Evolutionary conservation across 2,888 invertebrate species (phyloP), one percentile per base, ranked within the genome.

Genomic region (Coremacera marginata): DNA sequence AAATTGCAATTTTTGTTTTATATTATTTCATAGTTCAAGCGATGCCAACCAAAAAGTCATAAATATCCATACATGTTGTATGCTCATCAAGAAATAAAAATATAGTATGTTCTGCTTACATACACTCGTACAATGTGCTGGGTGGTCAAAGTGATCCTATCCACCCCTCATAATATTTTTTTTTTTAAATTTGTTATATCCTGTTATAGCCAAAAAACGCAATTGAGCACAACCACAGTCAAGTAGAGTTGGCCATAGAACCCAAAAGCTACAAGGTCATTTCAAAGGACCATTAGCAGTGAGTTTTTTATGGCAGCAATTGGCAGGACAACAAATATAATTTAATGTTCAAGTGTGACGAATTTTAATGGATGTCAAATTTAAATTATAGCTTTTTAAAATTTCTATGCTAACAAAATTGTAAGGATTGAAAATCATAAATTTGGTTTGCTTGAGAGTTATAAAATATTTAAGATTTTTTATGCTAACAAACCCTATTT

Each of bases 21-120:
- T 74, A 78, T 75, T 73, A 81, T 82, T 79, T 78, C 82, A 78
- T 77, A 85, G 87, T 87, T 87, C 87, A 87, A 87, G 85, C 83
- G 87, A 83, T 83, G 83, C 82, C 84, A 84, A 81, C 83, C 84
- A 83, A 86, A 85, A 85, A 84, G 84, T 85, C 86, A 87, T 87
- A 87, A 87, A 87, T 87, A 86, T 87, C 85, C 85, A 86, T 87
- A 84, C 85, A 86, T 87, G 85, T 84, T 86, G 85, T 86, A 86
- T 87, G 85, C 85, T 86, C 85, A 84, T 86, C 87, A 86, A 87
- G 87, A 87, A 87, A 84, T 85, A 86, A 37, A 37, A 55, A 65
- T 52, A 37, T 37, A 51, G 49, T 1, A 68, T 3, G 16, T 16
- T 11, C 25, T 25, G 19, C 49, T 22, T 2, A 27, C 51, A 27